phyloP scores from a whole-genome alignment of 2,113 vertebrate species.

The Salvelinus alpinus region DNA sequence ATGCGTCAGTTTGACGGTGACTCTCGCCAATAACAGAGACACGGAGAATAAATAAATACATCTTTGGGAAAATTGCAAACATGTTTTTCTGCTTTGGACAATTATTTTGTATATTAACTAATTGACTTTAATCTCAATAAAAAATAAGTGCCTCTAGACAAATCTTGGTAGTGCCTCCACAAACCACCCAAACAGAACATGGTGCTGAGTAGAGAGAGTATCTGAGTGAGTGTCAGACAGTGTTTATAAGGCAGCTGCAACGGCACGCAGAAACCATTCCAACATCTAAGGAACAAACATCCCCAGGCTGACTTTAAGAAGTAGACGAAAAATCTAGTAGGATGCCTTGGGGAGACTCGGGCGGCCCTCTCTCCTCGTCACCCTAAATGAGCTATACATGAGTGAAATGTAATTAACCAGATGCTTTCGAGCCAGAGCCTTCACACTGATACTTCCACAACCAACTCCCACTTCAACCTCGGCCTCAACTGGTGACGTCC shows the following conservation, averaged over 20 bases:
- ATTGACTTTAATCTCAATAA: not conserved
- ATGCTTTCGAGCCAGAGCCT: not conserved
- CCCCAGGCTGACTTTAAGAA: slow-evolving; percentile 51
- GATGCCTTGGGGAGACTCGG: slow-evolving; percentile 12
- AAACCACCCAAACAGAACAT: not conserved
- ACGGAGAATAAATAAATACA: slow-evolving; percentile 52
- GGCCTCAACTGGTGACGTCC: slow-evolving; percentile 41
- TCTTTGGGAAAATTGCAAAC: slow-evolving; percentile 47
- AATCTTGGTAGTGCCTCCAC: slow-evolving; percentile 29
- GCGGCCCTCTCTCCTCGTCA: not conserved
- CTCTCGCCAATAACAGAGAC: slow-evolving; percentile 40
- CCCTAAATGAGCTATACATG: not conserved
- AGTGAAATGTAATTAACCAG: not conserved
- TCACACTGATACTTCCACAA: slow-evolving; percentile 5
- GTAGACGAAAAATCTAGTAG: slow-evolving; percentile 8
- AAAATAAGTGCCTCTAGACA: slow-evolving; percentile 12
- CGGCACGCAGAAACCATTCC: slow-evolving; percentile 48
- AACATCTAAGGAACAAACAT: slow-evolving; percentile 45
- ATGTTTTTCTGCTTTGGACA: slow-evolving; percentile 36
- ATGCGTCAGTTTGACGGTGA: not conserved
- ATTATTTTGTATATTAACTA: slow-evolving; percentile 39
- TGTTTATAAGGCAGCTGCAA: slow-evolving; percentile 36
- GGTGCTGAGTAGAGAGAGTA: slow-evolving; percentile 6
- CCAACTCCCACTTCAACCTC: slow-evolving; percentile 13
- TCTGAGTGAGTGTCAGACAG: slow-evolving; percentile 49